phyloP scores from a whole-genome alignment of 1,140 invertebrate species.

The Trichomalopsis sarcophagae region DNA sequence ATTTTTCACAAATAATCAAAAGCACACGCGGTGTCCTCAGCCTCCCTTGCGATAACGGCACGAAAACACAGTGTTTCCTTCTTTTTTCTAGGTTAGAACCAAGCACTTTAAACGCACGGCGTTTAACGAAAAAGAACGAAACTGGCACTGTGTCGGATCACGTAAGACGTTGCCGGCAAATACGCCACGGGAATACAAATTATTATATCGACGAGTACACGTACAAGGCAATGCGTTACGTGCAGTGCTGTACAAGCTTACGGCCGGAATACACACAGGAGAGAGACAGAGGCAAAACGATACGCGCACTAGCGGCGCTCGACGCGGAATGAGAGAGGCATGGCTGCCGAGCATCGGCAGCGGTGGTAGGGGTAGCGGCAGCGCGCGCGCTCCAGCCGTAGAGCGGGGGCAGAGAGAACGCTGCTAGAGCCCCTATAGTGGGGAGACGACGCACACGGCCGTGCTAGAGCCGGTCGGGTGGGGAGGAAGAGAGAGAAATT shows the following conservation, averaged over 20 bases:
- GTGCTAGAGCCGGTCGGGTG: background rate
- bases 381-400: background rate
- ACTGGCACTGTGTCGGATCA: background rate
- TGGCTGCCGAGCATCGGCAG: slow-evolving; percentile 39
- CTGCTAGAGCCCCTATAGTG: background rate
- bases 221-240: background rate
- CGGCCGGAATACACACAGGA: background rate
- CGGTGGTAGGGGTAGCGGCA: slow-evolving; percentile 38
- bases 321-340: slow-evolving; percentile 49
- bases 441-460: background rate
- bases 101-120: background rate
- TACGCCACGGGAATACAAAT: background rate
- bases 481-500: slow-evolving; percentile 13
- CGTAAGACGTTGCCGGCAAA: background rate
- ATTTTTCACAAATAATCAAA: background rate
- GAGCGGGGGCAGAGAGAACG: background rate
- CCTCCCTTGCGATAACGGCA: background rate
- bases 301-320: slow-evolving; percentile 49
- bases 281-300: background rate
- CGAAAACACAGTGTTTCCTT: background rate
- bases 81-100: background rate
- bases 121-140: background rate
- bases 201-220: background rate
- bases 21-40: background rate
- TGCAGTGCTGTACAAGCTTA: background rate